Evolutionary conservation across 2,888 invertebrate species (phyloP).

Genomic region (Ormyrus thymus): DNA sequence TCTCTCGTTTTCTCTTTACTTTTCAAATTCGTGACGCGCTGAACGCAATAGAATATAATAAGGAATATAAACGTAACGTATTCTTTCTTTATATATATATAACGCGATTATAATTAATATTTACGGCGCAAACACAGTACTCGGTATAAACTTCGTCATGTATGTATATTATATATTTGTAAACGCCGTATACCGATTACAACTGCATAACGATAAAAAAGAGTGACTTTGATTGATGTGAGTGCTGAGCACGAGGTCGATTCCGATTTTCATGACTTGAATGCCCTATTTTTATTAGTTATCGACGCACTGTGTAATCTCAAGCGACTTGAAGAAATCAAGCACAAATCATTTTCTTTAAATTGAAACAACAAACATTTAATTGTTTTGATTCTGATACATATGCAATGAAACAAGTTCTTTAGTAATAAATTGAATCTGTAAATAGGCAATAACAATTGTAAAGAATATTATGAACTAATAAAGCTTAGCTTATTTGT

Average conservation of each 20-base stretch:
- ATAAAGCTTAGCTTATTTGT: slow-evolving; percentile 24
- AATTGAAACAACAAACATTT: slow-evolving; percentile 15
- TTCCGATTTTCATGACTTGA: slow-evolving; percentile 44
- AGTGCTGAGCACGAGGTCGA: slow-evolving; percentile 49
- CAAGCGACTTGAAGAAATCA: slow-evolving; percentile 19
- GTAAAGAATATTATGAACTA: slow-evolving; percentile 19
- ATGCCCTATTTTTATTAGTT: slow-evolving; percentile 47
- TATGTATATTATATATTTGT: slow-evolving; percentile 21
- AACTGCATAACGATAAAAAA: slow-evolving; percentile 54
- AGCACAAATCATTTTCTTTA: slow-evolving; percentile 9
- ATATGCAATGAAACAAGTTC: slow-evolving; percentile 4
- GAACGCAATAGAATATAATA: slow-evolving; percentile 53
- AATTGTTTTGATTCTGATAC: slow-evolving; percentile 21
- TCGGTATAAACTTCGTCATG: slow-evolving; percentile 53
- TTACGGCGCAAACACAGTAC: slow-evolving; percentile 59
- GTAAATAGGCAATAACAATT: slow-evolving; percentile 31
- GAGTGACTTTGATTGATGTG: slow-evolving; percentile 49
- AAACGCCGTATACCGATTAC: slow-evolving; percentile 42
- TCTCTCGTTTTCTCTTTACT: background rate
- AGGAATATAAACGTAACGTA: slow-evolving; percentile 54
- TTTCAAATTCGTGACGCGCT: slow-evolving; percentile 24
- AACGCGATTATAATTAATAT: slow-evolving; percentile 57
- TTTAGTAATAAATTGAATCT: slow-evolving; percentile 15
- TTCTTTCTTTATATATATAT: slow-evolving; percentile 40
- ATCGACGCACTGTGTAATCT: slow-evolving; percentile 12